These are phyloP conservation scores for Neopipo cinnamomea DNA, from an alignment of 2,113 vertebrate genomes.

Conservation along the genomic window DNA sequence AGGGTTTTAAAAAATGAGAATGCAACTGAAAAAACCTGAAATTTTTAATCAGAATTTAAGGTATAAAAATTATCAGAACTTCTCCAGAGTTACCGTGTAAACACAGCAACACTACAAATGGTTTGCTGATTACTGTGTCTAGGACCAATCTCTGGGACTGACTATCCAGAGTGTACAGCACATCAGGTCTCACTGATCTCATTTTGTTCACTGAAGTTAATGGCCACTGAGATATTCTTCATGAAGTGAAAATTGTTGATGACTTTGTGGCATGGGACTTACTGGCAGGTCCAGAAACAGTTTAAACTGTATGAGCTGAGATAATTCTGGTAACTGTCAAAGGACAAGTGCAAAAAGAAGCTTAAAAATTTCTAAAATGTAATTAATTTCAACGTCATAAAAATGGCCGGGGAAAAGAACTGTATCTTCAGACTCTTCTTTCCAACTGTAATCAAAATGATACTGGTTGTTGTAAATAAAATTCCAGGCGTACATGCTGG, in stretches of 20 bases:
- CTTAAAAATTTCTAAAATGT: background rate
- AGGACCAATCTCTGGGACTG: background rate
- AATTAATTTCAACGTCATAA: background rate
- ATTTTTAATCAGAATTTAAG: background rate
- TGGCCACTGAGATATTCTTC: rapidly evolving
- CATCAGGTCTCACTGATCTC: background rate
- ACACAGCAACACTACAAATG: background rate
- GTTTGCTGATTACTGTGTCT: background rate
- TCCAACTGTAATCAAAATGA: background rate
- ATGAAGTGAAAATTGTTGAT: background rate
- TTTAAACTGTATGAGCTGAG: background rate
- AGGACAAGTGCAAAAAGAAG: background rate
- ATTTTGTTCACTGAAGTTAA: background rate
- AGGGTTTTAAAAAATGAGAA: background rate
- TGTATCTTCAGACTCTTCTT: background rate
- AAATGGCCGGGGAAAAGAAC: rapidly evolving
- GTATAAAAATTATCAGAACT: background rate
- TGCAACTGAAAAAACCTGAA: background rate
- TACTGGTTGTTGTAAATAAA: background rate
- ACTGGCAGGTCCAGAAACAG: background rate
- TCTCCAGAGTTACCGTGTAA: background rate
- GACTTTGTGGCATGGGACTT: background rate
- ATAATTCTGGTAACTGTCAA: background rate
- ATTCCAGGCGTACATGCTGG: background rate
- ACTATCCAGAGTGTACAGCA: rapidly evolving